Conservation (phyloP, 1,140 invertebrate species). For the Agrypnia vestita region DNA sequence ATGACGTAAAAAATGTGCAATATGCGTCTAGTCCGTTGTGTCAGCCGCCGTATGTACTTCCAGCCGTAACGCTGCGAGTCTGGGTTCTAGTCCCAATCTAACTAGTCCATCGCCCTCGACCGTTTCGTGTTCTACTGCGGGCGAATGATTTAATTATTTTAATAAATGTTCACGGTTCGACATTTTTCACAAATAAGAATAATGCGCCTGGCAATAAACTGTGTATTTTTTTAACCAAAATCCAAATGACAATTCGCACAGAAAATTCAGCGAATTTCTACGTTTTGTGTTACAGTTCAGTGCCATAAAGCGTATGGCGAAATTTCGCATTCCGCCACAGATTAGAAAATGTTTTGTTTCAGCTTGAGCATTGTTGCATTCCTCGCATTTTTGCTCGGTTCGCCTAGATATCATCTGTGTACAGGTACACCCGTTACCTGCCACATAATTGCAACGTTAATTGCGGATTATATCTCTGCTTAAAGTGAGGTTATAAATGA, state of each 20-base stretch:
- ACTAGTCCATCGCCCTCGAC: conserved; percentile 19
- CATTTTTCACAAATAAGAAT: background rate
- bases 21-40: too few relatives aligned
- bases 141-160: background rate
- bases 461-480: conserved; percentile 29
- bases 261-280: conserved; percentile 6
- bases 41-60: background rate
- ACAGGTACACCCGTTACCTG: conserved; percentile 19
- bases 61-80: conserved; percentile 3
- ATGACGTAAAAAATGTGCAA: too few relatives aligned
- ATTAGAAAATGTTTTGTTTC: conserved; percentile 40
- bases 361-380: conserved; percentile 37
- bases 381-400: conserved; percentile 28
- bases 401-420: conserved; percentile 28
- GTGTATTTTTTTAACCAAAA: background rate
- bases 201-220: background rate
- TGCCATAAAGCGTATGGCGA: conserved; percentile 13
- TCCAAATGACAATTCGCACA: background rate
- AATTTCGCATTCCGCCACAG: conserved; percentile 32
- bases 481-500: conserved; percentile 33
- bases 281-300: conserved; percentile 16
- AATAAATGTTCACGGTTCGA: conserved; percentile 7
- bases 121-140: conserved; percentile 22
- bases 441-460: conserved; percentile 18
- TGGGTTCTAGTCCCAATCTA: conserved; percentile 14